Base-by-base conservation (phyloP, 2,888 invertebrate genomes). In the Cordilura impudica region DNA sequence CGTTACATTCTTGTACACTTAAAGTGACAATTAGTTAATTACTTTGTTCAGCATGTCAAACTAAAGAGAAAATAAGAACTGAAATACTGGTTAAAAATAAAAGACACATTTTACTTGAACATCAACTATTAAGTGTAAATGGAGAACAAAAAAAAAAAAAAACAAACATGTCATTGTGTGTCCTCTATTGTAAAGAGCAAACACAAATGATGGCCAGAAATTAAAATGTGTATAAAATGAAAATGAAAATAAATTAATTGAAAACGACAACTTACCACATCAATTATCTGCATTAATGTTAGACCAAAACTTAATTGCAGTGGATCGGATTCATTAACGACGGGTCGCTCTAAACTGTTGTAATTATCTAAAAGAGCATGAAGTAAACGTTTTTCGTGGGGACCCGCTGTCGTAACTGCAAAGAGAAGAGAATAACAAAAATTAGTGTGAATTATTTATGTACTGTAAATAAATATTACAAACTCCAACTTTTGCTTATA, bases 201-300 rank as follows among this genome's bases (percentile, higher is more conserved):
- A 31, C 8, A 65, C 35, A 16, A 10, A 31, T 21, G 29, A 53
- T 45, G 6, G 18, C n/a, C 39, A 35, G 5, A 21, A 58, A 58
- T 7, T 51, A 23, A 51, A 51, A 18, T 23, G 53, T 23, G 10
- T 12, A 49, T n/a, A 51, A 43, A 43, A 66, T 3, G 23, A 66
- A 23, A 49, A 53, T n/a, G 8, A 12, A 58, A 14, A 31, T 14
- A 51, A 39, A 35, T 54, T 67, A 14, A 8, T 49, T 47, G 16
- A 47, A 47, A 18, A 47, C 14, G 16, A 16, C 8, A 21, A 82
- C 94, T 93, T 92, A 97, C 97, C 94, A 97, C 97, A 93, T 97
- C 97, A 90, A 97, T 97, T 91, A 97, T 97, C 93, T 97, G 97
- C 96, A 97, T 97, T 90, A 97, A 94, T 89, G 97, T 97, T 91